phyloP scores from a whole-genome alignment of 2,888 invertebrate species.

The Andrena camellia region DNA sequence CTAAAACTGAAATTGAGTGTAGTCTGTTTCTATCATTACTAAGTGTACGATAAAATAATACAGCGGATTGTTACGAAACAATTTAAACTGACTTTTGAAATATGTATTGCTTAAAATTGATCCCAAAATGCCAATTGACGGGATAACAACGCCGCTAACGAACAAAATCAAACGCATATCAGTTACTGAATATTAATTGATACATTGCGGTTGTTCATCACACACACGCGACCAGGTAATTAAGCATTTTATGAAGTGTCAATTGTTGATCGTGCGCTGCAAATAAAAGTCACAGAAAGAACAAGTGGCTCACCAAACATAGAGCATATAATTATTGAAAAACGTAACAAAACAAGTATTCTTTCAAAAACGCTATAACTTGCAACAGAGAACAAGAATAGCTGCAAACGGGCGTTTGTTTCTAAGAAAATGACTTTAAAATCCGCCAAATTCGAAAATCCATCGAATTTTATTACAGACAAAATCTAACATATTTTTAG shows the following conservation, averaged over 20 bases:
- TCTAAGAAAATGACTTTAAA: too few relatives aligned
- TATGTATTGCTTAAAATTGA: background rate
- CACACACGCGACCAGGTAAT: background rate
- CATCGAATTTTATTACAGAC: too few relatives aligned
- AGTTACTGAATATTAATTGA: background rate
- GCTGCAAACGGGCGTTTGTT: too few relatives aligned
- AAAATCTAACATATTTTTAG: too few relatives aligned
- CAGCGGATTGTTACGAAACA: background rate
- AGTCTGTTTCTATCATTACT: background rate
- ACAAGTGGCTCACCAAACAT: too few relatives aligned
- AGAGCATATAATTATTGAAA: too few relatives aligned
- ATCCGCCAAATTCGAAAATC: too few relatives aligned
- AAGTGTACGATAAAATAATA: background rate
- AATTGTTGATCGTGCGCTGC: background rate
- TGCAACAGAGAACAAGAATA: too few relatives aligned
- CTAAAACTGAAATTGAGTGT: too few relatives aligned
- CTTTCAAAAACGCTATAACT: too few relatives aligned
- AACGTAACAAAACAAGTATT: too few relatives aligned
- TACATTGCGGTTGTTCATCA: background rate
- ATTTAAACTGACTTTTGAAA: background rate
- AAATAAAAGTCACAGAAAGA: background rate
- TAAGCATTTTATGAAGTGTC: background rate
- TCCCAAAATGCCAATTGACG: background rate
- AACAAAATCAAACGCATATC: conserved; percentile 5
- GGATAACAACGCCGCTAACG: background rate